Conservation (phyloP, 1,140 invertebrate genomes). For the Ceratina australensis region DNA sequence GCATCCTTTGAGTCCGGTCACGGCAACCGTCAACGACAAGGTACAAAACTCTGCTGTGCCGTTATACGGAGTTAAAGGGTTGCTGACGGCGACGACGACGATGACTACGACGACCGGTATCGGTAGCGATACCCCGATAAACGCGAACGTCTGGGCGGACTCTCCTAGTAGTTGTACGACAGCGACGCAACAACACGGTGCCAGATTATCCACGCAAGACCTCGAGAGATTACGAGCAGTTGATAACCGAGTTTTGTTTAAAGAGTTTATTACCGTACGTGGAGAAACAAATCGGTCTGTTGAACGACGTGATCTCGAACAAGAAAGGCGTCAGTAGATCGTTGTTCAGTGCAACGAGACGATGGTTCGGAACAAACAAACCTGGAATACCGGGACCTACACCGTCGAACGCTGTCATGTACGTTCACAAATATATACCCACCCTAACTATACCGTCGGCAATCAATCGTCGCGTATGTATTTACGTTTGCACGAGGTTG, state of each 20-base stretch:
- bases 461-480: no score
- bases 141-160: constrained; percentile 82
- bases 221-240: constrained; percentile 90
- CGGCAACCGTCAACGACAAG: constrained; percentile 64
- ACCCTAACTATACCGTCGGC: no score
- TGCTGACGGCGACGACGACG: no score
- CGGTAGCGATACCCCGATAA: constrained; percentile 79
- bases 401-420: constrained; percentile 90
- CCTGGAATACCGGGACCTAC: constrained; percentile 84
- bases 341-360: constrained; percentile 94
- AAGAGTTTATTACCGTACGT: constrained; percentile 93
- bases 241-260: constrained; percentile 94
- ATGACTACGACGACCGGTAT: no score
- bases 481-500: no score
- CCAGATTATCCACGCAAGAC: constrained; percentile 89
- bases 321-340: constrained; percentile 96
- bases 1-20: constrained; percentile 83
- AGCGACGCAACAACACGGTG: constrained; percentile 81
- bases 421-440: no score
- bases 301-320: constrained; percentile 92
- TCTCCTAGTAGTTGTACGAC: constrained; percentile 75
- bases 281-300: constrained; percentile 90
- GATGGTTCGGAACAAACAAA: constrained; percentile 96
- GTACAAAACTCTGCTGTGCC: constrained; percentile 40
- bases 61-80: constrained; percentile 39